Evolutionary conservation across 2,113 vertebrate genomes (phyloP).

Genomic region (Motacilla tschutschensis): DNA sequence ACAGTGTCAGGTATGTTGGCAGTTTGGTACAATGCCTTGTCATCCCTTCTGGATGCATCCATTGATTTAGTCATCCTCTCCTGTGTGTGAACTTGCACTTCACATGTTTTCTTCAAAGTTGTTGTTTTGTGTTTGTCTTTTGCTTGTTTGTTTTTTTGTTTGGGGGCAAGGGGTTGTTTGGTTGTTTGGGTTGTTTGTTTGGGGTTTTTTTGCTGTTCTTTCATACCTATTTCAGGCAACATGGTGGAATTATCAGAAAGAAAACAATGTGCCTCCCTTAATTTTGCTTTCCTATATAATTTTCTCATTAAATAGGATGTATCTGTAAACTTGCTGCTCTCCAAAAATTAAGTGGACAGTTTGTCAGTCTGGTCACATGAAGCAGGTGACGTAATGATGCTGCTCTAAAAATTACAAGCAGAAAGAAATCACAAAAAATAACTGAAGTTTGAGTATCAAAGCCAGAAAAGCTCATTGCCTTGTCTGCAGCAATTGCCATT

Average conservation of each 20-base stretch:
- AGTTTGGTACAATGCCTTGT: neutral
- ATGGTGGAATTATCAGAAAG: neutral
- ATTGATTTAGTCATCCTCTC: neutral
- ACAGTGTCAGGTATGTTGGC: conserved; percentile 83
- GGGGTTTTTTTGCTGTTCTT: neutral
- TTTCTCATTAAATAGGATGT: neutral
- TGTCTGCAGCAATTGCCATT: neutral
- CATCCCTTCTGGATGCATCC: neutral
- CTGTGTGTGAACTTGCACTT: neutral
- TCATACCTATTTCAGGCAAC: neutral
- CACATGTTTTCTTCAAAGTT: neutral
- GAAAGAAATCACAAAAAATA: neutral
- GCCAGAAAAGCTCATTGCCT: neutral
- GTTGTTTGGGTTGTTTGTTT: neutral
- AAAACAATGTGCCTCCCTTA: neutral
- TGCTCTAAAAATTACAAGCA: neutral
- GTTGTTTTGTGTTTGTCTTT: neutral
- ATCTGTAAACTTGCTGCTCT: neutral
- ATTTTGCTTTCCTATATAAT: neutral
- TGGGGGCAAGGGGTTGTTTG: no score
- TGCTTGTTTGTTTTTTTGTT: neutral
- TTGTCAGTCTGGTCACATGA: neutral
- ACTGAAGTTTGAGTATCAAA: neutral
- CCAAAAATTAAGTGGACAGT: neutral
- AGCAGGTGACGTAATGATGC: neutral